Conservation (phyloP, 2,888 invertebrate genomes). For the Dynastes hyllus region DNA sequence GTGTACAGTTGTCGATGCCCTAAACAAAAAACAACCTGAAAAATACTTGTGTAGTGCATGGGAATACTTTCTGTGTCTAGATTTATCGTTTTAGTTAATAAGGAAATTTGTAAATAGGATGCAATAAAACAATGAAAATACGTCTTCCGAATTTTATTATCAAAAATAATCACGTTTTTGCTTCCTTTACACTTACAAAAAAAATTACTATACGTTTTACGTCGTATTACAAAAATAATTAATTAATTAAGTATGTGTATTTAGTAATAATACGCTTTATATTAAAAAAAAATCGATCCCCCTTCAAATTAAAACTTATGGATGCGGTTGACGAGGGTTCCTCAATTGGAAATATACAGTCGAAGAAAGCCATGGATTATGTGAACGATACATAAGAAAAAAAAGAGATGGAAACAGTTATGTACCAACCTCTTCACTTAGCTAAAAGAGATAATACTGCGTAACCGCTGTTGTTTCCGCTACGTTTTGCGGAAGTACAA, state of each 20-base stretch:
- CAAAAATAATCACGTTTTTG: conserved; percentile 28
- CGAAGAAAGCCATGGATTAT: background rate
- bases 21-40: conserved; percentile 34
- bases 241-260: conserved; percentile 9
- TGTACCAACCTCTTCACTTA: background rate
- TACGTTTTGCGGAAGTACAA: background rate
- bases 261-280: background rate
- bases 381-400: background rate
- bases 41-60: conserved; percentile 25
- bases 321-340: too few relatives aligned
- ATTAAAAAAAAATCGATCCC: conserved; percentile 5
- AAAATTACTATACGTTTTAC: background rate
- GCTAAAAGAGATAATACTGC: background rate
- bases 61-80: background rate
- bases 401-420: background rate
- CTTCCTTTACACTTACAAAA: background rate
- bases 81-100: background rate
- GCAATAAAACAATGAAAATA: background rate
- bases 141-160: conserved; percentile 20
- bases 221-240: conserved; percentile 12
- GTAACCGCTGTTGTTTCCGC: background rate
- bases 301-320: too few relatives aligned
- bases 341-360: background rate
- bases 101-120: background rate
- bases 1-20: background rate